Evolutionary conservation across 2,113 vertebrate genomes (phyloP), one percentile per base, ranked within the genome.

Genomic region (Seriola dumerili): DNA sequence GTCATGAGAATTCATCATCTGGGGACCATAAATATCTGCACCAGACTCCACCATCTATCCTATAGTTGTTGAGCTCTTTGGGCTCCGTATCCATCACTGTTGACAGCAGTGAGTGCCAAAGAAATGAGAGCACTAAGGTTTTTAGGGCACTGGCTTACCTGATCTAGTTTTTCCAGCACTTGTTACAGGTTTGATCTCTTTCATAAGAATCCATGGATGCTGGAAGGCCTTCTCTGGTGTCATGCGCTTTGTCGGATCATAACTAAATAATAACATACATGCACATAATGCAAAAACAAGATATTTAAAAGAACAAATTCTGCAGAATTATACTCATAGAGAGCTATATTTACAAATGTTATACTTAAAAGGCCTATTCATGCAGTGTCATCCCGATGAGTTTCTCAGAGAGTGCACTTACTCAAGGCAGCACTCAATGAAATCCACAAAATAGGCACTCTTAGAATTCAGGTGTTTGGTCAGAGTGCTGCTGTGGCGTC

Each of bases 191-290:
- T 52, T 64, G 8, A n/a, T 4, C 32, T 52, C 59, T 16, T 21
- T 36, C 21, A 62, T 65, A 9, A 34, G 23, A 78, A 97, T 96
- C 97, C 97, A 97, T 0, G 89, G 71, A 7, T 97, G 96, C 78
- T 93, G 94, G 91, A 97, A 91, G 0, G 95, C 96, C 81, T 97
- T 95, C 36, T 96, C 96, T 0, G 96, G 97, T 63, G 96, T 96
- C 95, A 97, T 94, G 23, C 96, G 96, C 70, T 94, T 93, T 42
- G 90, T 87, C 38, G 96, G 95, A 65, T 97, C 95, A 96, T 96
- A 97, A 86, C 96, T 97, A 86, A 83, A 93, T 78, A 84, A 93
- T 78, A 87, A 55, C 64, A 0, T 42, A 81, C 52, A 25, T 17
- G 17, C 12, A 23, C 4, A 8, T 13, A 19, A 55, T 65, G n/a